Conservation (phyloP, 2,113 vertebrate genomes). For the Silurus glanis region DNA sequence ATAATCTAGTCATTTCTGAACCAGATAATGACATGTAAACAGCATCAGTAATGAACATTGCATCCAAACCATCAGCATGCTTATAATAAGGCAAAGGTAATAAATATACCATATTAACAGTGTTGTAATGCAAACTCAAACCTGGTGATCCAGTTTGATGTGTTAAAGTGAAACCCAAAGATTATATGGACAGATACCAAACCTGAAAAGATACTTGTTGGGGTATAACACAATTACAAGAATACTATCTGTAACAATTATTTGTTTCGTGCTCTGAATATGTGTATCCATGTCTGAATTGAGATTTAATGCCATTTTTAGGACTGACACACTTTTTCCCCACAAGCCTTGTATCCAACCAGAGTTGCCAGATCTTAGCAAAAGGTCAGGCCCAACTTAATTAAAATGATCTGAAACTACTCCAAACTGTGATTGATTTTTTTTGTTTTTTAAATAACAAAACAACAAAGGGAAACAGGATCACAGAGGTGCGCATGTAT, state of each 20-base stretch:
- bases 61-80: background rate
- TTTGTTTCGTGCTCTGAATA: background rate
- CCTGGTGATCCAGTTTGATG: conserved; percentile 16
- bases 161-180: conserved; percentile 7
- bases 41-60: background rate
- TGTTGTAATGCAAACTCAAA: background rate
- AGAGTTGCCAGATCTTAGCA: background rate
- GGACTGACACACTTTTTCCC: background rate
- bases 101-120: background rate
- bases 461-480: background rate
- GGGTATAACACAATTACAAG: background rate
- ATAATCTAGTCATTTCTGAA: background rate
- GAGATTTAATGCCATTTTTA: background rate
- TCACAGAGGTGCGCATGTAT: background rate
- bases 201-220: conserved; percentile 1
- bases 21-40: conserved; percentile 2
- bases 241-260: background rate
- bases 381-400: background rate
- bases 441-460: too few species aligned
- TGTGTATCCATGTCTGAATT: background rate
- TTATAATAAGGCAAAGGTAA: background rate
- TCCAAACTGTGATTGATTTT: too few species aligned
- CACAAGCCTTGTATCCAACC: background rate
- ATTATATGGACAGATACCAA: conserved; percentile 1
- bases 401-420: background rate